Base-by-base conservation (phyloP, 2,797 vertebrate genomes). In the Chanos chanos region DNA sequence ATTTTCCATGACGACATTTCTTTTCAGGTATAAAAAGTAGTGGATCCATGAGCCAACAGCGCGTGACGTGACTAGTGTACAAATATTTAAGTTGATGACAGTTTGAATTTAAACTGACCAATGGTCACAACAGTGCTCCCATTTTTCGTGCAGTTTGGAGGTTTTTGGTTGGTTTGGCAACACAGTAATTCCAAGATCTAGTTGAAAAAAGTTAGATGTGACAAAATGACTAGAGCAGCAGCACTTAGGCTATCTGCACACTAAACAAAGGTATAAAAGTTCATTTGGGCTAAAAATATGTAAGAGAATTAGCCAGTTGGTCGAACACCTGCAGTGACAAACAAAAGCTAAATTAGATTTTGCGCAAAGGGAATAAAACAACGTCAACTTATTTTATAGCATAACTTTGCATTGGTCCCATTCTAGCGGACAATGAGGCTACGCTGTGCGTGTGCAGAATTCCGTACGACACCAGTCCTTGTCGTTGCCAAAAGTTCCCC, bases 1-100 rank as follows among this genome's bases (percentile, higher is more conserved):
- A 79, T 81, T 84, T 90, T 91, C 88, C 87, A 87, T 90, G 89
- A 90, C 89, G 87, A 81, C 86, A 87, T 76, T 80, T 77, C 86
- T 84, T 87, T 90, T 89, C 82, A 88, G 78, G 77, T 77, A 70
- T 71, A 72, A 66, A 55, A 71, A 58, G 68, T 37, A 43, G 15
- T 56, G 49, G 50, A 58, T 83, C 71, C 78, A 77, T 51, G 78
- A 77, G 82, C 77, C 75, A 83, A 76, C 76, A 66, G 72, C 68
- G 73, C 61, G 53, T 30, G 75, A 88, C 89, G 89, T 91, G 89
- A 87, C 82, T 44, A 73, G 89, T 79, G 70, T 89, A 80, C 84
- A 84, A 81, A 91, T 85, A 64, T 61, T 8, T 62, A 27, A 61
- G 63, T 59, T 55, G 68, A 75, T 70, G 79, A 75, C 74, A 77